These are phyloP conservation scores for Meiosimyza platycephala DNA, from an alignment of 2,888 invertebrate species.

Conservation along the genomic window DNA sequence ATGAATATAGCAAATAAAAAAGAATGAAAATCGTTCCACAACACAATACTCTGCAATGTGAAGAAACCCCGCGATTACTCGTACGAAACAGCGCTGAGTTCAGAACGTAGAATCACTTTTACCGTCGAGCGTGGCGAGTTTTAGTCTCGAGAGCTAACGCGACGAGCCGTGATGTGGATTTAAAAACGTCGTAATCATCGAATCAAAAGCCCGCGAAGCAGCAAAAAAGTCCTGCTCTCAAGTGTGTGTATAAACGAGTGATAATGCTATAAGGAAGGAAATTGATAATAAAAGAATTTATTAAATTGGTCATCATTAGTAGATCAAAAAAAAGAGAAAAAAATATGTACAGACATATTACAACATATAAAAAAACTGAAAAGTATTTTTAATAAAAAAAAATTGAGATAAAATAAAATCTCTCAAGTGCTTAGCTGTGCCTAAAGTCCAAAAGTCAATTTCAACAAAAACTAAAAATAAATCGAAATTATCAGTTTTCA, in stretches of 20 bases:
- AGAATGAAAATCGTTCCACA: neutral
- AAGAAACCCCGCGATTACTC: neutral
- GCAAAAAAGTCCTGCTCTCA: constrained; percentile 12
- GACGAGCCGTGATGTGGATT: constrained; percentile 35
- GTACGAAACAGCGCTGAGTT: neutral
- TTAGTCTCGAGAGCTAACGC: constrained; percentile 42
- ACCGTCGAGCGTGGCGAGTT: constrained; percentile 4
- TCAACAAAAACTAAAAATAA: too few species aligned
- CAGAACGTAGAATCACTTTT: too few species aligned
- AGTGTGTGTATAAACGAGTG: neutral
- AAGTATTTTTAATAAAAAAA: neutral
- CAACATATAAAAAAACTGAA: neutral
- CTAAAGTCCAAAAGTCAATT: too few species aligned
- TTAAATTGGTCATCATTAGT: too few species aligned
- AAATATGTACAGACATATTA: neutral
- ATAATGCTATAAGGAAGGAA: neutral
- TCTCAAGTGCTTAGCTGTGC: neutral
- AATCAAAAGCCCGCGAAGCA: neutral
- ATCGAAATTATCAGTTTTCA: too few species aligned
- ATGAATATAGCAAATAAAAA: neutral
- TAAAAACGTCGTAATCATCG: neutral
- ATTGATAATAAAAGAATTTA: too few species aligned
- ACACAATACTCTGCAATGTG: neutral
- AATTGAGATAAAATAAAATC: too few species aligned
- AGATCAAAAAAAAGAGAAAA: too few species aligned